Evolutionary conservation across 2,888 invertebrate genomes (phyloP).

Genomic region (Platycnemis pennipes): DNA sequence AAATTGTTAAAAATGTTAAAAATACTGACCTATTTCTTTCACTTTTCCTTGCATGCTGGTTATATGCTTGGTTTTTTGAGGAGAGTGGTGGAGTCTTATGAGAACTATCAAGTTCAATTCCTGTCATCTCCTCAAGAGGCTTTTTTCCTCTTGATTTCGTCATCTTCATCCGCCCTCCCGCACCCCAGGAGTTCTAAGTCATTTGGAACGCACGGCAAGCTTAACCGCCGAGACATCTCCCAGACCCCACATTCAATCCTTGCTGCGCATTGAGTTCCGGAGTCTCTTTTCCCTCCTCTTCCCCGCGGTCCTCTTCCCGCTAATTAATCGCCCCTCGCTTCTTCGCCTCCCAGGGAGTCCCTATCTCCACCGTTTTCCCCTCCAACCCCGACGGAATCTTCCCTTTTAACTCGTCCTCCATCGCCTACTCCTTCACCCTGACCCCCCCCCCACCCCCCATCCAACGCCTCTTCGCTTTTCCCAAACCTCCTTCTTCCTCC

Average conservation of each 20-base stretch:
- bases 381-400: neutral
- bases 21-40: too few relatives aligned
- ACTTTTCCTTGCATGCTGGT: too few relatives aligned
- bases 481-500: neutral
- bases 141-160: neutral
- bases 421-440: neutral
- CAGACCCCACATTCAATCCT: neutral
- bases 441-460: neutral
- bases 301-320: neutral
- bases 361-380: neutral
- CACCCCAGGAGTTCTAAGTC: neutral
- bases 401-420: too few relatives aligned
- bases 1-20: too few relatives aligned
- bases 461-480: neutral
- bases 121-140: neutral
- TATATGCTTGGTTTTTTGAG: too few relatives aligned
- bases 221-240: constrained; percentile 24
- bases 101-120: too few relatives aligned
- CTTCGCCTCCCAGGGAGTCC: neutral
- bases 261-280: neutral
- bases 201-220: neutral
- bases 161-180: neutral
- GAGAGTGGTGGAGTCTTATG: too few relatives aligned
- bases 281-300: neutral
- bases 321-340: neutral